Conservation (phyloP, 2,888 invertebrate genomes). For the Furcula furcula region DNA sequence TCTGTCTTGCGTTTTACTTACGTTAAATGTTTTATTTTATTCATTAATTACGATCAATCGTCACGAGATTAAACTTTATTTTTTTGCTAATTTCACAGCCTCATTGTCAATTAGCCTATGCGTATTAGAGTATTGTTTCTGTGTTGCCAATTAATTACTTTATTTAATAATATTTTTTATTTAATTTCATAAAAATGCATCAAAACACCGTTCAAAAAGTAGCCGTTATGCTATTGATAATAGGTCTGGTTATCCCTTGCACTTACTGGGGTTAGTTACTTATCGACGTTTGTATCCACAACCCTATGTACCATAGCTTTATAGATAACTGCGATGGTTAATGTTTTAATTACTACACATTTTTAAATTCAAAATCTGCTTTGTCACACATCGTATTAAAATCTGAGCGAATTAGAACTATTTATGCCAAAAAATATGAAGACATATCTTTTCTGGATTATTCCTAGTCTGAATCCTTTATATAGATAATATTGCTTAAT, state of each 20-base stretch:
- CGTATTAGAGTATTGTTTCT: constrained; percentile 80
- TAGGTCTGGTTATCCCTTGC: constrained; percentile 69
- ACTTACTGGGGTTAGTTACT: constrained; percentile 62
- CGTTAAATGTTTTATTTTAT: constrained; percentile 44
- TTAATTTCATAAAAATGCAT: constrained; percentile 71
- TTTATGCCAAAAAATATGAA: no score
- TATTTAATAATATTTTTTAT: constrained; percentile 45
- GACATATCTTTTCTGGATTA: no score
- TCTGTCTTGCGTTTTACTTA: constrained; percentile 62
- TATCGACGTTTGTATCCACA: constrained; percentile 48
- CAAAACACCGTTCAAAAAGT: constrained; percentile 80
- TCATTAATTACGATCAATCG: constrained; percentile 69
- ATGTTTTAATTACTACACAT: constrained; percentile 36
- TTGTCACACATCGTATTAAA: no score
- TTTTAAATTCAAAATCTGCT: no score
- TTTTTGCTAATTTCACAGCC: constrained; percentile 82
- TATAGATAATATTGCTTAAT: no score
- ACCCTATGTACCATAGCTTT: constrained; percentile 47
- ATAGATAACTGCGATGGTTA: constrained; percentile 44
- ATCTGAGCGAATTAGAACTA: no score
- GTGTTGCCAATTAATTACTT: constrained; percentile 77
- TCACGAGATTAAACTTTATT: constrained; percentile 60
- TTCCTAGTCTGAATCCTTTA: no score
- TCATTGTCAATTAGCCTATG: constrained; percentile 82
- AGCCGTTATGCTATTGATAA: constrained; percentile 76